These are phyloP conservation scores for Penaeus vannamei DNA, from an alignment of 1,140 invertebrate species.

Conservation along the genomic window DNA sequence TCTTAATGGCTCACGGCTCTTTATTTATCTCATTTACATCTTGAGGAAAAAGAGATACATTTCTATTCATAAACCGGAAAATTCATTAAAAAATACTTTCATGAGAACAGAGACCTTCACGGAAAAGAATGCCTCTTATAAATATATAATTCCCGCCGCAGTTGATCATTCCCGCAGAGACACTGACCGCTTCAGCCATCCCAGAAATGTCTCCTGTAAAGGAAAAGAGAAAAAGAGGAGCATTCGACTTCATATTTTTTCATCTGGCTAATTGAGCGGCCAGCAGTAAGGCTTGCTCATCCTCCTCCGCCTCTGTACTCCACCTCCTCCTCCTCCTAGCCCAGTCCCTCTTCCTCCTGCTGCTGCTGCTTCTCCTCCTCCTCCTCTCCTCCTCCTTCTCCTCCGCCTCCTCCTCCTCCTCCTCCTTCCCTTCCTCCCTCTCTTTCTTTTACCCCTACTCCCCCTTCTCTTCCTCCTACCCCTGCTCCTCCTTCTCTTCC, in stretches of 20 bases:
- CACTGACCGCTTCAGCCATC: conserved; percentile 10
- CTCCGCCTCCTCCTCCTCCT: not conserved
- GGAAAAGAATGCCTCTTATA: not conserved
- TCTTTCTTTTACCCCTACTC: not conserved
- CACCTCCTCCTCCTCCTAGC: no score
- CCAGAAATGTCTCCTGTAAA: conserved; percentile 44
- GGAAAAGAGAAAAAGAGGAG: conserved; percentile 39
- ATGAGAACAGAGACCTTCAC: not conserved
- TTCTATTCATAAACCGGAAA: no score
- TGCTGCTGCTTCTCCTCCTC: no score
- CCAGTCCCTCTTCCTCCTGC: no score
- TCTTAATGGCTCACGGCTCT: not conserved
- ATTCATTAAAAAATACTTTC: no score
- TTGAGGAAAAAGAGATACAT: no score
- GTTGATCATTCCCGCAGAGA: not conserved
- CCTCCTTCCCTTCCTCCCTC: not conserved
- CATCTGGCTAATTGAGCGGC: conserved; percentile 61
- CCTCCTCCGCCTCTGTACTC: not conserved
- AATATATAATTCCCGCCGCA: not conserved
- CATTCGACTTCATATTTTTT: conserved; percentile 62
- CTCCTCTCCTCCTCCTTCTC: conserved; percentile 1
- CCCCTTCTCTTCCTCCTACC: not conserved
- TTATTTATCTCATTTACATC: no score
- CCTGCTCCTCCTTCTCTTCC: no score
- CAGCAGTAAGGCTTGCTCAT: not conserved